phyloP scores from a whole-genome alignment of 92 coral and sea anemone species.

The Epizoanthus illoricatus region DNA sequence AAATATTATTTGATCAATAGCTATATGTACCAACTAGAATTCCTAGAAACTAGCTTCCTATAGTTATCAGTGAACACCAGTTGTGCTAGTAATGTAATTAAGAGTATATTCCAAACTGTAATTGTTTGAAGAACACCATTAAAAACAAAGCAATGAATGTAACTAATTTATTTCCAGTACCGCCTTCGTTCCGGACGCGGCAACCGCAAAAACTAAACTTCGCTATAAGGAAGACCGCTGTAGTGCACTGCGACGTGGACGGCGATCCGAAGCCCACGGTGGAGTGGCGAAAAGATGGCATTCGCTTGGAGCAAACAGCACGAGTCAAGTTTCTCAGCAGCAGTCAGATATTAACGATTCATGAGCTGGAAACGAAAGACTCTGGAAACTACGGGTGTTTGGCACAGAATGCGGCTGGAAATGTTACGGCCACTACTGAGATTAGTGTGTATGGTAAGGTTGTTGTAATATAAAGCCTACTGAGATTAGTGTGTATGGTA shows the following conservation, averaged over 20 bases:
- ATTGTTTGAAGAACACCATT: no score
- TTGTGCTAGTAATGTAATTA: neutral
- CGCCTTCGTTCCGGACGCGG: constrained; percentile 19
- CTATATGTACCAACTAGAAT: no score
- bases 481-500: constrained; percentile 6
- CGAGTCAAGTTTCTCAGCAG: constrained; percentile 13
- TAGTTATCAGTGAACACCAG: no score
- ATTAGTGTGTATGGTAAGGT: constrained; percentile 10
- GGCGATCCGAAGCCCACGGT: constrained; percentile 19
- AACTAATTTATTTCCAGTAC: constrained; percentile 2
- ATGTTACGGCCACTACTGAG: neutral
- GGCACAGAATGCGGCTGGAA: constrained; percentile 15
- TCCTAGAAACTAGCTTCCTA: no score
- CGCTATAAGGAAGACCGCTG: constrained; percentile 5
- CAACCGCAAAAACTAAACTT: neutral
- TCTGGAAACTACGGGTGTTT: constrained; percentile 3
- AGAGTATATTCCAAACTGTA: no score
- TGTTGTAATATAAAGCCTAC: neutral
- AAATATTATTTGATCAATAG: no score
- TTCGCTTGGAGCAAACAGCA: neutral
- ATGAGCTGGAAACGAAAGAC: neutral
- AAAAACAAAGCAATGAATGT: neutral
- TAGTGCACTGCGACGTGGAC: constrained; percentile 18
- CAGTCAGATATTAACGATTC: constrained; percentile 12
- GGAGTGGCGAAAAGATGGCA: constrained; percentile 8